phyloP scores from a whole-genome alignment of 2,113 vertebrate genomes.

The Forbesichthys agassizii region DNA sequence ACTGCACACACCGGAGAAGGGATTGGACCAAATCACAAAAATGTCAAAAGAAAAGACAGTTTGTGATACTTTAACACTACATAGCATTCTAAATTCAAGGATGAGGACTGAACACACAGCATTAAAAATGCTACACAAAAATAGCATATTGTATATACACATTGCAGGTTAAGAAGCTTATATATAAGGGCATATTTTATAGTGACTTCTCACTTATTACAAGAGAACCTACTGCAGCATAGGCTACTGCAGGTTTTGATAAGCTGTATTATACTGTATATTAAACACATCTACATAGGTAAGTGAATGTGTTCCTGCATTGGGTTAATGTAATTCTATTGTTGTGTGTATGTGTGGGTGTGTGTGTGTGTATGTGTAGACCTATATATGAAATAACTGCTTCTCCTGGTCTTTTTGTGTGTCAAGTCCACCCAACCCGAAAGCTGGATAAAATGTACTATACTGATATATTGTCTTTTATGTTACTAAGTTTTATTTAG shows the following conservation, averaged over 20 bases:
- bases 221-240: slow-evolving; percentile 56
- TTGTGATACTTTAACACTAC: slow-evolving; percentile 70
- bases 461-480: slow-evolving; percentile 75
- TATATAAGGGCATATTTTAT: slow-evolving; percentile 51
- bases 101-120: slow-evolving; percentile 67
- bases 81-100: slow-evolving; percentile 71
- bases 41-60: slow-evolving; percentile 56
- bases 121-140: slow-evolving; percentile 76
- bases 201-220: slow-evolving; percentile 61
- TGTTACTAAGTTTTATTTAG: slow-evolving; percentile 76
- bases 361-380: slow-evolving; percentile 49
- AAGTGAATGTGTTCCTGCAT: slow-evolving; percentile 75
- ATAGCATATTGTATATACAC: slow-evolving; percentile 73
- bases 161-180: slow-evolving; percentile 72
- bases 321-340: slow-evolving; percentile 57
- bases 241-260: slow-evolving; percentile 54
- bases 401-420: slow-evolving; percentile 50
- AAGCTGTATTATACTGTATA: slow-evolving; percentile 59
- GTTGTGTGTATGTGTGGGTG: neutral
- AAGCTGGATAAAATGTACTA: slow-evolving; percentile 74
- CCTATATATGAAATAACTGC: slow-evolving; percentile 65
- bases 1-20: slow-evolving; percentile 69
- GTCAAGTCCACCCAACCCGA: slow-evolving; percentile 57
- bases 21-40: slow-evolving; percentile 65
- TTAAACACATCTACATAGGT: slow-evolving; percentile 69